phyloP scores from a whole-genome alignment of 2,113 vertebrate genomes.

The Lagenorhynchus albirostris region DNA sequence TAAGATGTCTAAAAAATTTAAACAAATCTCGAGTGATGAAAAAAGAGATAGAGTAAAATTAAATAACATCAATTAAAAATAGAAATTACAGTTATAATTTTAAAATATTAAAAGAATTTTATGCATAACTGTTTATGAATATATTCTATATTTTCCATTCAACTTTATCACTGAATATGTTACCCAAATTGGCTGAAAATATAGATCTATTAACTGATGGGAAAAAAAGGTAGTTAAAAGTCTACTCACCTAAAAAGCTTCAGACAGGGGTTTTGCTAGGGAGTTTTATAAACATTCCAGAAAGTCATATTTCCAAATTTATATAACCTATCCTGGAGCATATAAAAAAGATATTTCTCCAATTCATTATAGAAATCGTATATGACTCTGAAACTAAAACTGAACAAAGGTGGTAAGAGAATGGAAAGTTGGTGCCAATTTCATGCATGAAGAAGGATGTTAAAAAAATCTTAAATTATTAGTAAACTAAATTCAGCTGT shows the following conservation, averaged over 20 bases:
- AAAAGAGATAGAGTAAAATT: neutral
- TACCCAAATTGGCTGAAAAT: neutral
- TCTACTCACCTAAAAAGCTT: neutral
- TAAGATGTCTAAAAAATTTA: neutral
- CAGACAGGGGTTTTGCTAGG: neutral
- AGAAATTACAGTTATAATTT: neutral
- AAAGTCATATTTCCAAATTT: neutral
- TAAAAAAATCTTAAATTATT: neutral
- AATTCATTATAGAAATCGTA: neutral
- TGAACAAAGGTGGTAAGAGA: neutral
- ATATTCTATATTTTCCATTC: neutral
- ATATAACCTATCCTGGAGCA: neutral
- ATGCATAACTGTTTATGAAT: neutral
- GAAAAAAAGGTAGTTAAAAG: neutral
- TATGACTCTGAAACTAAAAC: neutral
- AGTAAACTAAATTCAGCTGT: neutral
- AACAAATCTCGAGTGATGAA: neutral
- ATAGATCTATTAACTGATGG: neutral
- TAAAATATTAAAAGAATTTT: neutral
- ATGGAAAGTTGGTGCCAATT: neutral
- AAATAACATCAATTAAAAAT: neutral
- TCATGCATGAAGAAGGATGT: neutral
- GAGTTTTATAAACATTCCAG: neutral
- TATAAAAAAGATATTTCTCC: neutral
- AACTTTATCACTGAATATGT: neutral